phyloP scores from a whole-genome alignment of 2,113 vertebrate species.

The Daubentonia madagascariensis region DNA sequence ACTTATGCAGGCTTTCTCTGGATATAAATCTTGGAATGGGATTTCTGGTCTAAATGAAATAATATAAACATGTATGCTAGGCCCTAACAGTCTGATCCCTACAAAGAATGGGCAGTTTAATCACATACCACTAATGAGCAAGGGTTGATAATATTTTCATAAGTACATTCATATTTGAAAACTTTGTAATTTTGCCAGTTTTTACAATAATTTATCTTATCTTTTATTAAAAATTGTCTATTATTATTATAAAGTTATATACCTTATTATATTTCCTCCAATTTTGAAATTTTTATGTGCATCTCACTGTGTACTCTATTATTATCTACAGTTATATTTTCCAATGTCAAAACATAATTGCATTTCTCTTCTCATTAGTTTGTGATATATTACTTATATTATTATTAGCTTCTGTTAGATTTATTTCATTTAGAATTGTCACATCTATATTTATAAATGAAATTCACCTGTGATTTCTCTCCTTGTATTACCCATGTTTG shows the following conservation, averaged over 20 bases:
- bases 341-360: neutral
- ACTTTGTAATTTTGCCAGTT: neutral
- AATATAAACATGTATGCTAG: neutral
- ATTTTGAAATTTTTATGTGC: neutral
- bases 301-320: neutral
- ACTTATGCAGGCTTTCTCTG: neutral
- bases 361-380: neutral
- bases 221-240: neutral
- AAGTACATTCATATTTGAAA: neutral
- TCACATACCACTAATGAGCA: neutral
- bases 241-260: neutral
- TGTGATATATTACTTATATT: neutral
- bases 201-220: neutral
- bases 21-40: neutral
- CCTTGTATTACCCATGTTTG: neutral
- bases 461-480: neutral
- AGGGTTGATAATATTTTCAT: neutral
- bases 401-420: neutral
- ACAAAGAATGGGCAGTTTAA: neutral
- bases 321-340: neutral
- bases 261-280: neutral
- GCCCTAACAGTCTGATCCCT: neutral
- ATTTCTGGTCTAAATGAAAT: neutral
- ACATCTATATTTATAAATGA: neutral
- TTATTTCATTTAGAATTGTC: conserved; percentile 6